Percentiles rank a stretch among this genome's conserved stretches.
Evolutionary conservation across 2,113 vertebrate genomes (phyloP).

Genomic region (Melanerpes aurifrons): DNA sequence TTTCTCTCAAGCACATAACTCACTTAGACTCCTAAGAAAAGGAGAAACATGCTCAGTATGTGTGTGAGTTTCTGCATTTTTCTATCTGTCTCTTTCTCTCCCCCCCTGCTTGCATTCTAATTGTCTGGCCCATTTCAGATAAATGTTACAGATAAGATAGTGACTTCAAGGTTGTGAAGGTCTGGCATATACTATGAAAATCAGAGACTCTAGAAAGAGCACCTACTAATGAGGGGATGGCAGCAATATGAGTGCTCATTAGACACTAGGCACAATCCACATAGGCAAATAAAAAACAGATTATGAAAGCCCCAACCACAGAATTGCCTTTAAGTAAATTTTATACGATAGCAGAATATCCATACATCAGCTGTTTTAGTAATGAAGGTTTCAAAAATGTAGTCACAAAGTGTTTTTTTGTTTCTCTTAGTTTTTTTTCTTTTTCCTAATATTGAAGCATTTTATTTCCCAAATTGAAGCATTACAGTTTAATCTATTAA

Average conservation of each 20-base stretch:
- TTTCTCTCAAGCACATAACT: constrained; percentile 1
- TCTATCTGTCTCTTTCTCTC: neutral
- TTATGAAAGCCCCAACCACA: neutral
- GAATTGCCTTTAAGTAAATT: neutral
- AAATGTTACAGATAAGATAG: neutral
- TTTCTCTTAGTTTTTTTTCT: neutral
- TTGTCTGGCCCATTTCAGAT: neutral
- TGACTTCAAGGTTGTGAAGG: neutral
- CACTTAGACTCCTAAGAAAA: neutral
- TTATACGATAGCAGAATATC: neutral
- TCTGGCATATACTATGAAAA: neutral
- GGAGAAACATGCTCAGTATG: neutral
- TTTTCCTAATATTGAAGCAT: neutral
- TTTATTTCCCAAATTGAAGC: neutral
- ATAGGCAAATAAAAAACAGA: neutral
- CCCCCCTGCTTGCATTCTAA: fast-evolving
- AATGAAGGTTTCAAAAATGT: neutral
- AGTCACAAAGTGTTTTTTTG: neutral
- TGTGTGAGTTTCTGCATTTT: neutral
- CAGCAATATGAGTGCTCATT: neutral
- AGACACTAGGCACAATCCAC: neutral
- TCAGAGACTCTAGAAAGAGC: neutral
- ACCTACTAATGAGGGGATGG: neutral
- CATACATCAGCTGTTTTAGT: neutral
- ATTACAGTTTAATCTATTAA: neutral